Conservation (phyloP, 1,140 invertebrate species). For the Zaprionus davidi region DNA sequence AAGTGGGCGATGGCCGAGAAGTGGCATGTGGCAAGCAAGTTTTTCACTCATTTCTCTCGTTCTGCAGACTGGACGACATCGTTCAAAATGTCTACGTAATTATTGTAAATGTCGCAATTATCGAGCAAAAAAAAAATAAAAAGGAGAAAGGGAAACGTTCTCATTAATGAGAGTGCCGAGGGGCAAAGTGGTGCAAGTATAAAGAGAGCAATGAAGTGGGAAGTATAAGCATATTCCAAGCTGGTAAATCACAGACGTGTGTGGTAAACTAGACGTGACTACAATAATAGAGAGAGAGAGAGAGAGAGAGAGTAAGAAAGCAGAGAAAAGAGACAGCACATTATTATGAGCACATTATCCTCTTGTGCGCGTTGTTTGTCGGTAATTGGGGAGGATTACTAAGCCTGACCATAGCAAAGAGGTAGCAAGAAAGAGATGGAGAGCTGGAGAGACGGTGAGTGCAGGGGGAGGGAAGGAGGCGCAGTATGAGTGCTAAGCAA, state of each 20-base stretch:
- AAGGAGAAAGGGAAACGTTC: neutral
- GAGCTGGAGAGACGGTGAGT: neutral
- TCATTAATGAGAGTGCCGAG: constrained; percentile 28
- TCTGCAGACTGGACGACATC: constrained; percentile 26
- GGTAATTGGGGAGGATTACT: constrained; percentile 34
- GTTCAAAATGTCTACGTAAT: constrained; percentile 35
- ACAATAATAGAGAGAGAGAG: neutral
- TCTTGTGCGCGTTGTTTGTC: constrained; percentile 15
- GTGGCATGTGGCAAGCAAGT: constrained; percentile 18
- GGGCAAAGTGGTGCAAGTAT: neutral
- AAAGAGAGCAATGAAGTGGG: neutral
- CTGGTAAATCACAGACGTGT: constrained; percentile 16
- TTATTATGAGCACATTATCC: constrained; percentile 3
- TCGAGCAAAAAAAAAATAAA: constrained; percentile 23
- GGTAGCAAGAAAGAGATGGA: neutral
- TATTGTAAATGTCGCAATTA: constrained; percentile 47
- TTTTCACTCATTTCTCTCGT: constrained; percentile 16
- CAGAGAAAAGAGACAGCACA: neutral
- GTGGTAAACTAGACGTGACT: neutral
- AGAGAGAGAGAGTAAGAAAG: neutral
- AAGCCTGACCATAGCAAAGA: constrained; percentile 8
- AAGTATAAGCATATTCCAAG: neutral
- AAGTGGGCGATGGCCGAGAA: too few relatives aligned
- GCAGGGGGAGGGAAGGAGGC: neutral
- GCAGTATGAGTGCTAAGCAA: constrained; percentile 3